These are phyloP conservation scores for Takifugu flavidus DNA, from an alignment of 2,113 vertebrate species.

Conservation along the genomic window DNA sequence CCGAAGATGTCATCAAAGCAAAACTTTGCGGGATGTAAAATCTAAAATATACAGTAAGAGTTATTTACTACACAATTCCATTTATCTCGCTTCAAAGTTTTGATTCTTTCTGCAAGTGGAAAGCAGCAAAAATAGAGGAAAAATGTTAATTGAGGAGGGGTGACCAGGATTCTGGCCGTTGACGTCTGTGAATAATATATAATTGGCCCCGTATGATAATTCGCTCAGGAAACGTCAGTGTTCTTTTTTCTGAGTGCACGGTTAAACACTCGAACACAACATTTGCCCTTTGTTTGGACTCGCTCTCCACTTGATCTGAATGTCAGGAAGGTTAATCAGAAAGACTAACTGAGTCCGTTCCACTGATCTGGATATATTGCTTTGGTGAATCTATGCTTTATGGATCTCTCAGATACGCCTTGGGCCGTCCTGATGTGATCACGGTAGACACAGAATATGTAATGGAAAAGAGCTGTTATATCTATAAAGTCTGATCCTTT, in stretches of 20 bases:
- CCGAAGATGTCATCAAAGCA: no score
- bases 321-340: slow-evolving; percentile 45
- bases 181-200: no score
- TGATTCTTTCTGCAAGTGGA: no score
- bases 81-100: no score
- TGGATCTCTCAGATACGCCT: slow-evolving; percentile 51
- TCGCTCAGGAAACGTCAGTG: neutral
- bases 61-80: no score
- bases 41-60: no score
- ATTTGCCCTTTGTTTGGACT: slow-evolving; percentile 41
- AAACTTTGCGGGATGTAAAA: no score
- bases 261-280: slow-evolving; percentile 9
- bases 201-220: no score
- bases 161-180: no score
- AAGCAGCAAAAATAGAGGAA: no score
- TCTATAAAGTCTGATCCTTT: slow-evolving; percentile 58
- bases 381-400: slow-evolving; percentile 43
- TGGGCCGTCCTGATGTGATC: slow-evolving; percentile 31
- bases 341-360: slow-evolving; percentile 28
- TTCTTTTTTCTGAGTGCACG: neutral
- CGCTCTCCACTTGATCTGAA: slow-evolving; percentile 25
- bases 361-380: slow-evolving; percentile 38
- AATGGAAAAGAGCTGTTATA: slow-evolving; percentile 38
- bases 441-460: slow-evolving; percentile 33
- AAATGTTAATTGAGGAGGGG: no score